These are phyloP conservation scores for Cygnus buccinator DNA, from an alignment of 2,113 vertebrate genomes.

Conservation along the genomic window DNA sequence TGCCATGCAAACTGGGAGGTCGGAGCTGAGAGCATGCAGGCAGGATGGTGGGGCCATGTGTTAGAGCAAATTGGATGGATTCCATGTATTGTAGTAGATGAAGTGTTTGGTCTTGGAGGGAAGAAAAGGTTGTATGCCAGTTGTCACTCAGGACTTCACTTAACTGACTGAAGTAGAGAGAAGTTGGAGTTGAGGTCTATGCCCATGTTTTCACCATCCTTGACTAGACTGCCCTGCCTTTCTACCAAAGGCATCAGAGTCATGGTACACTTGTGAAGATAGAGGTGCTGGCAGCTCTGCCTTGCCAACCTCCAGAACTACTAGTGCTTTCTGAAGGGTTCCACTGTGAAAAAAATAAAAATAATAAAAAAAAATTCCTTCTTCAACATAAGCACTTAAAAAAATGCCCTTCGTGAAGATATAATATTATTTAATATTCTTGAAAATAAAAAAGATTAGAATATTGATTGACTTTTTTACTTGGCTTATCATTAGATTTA, in stretches of 20 bases:
- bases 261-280: fast-evolving
- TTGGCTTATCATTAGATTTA: not conserved
- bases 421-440: not conserved
- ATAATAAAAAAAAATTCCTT: not conserved
- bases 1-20: slow-evolving; percentile 53
- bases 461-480: not conserved
- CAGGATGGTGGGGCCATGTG: not conserved
- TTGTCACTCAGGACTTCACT: not conserved
- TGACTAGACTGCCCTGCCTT: not conserved
- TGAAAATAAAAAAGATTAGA: not conserved
- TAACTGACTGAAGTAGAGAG: not conserved
- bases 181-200: not conserved
- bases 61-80: not conserved
- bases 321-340: not conserved
- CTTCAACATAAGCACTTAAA: not conserved
- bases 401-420: not conserved
- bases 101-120: not conserved
- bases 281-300: not conserved
- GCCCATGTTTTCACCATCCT: not conserved
- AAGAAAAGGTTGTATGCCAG: not conserved
- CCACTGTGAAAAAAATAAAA: not conserved
- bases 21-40: not conserved
- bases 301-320: not conserved
- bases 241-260: not conserved
- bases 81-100: not conserved